Evolutionary conservation across 1,140 invertebrate species (phyloP), one percentile per base, ranked within the genome.

Genomic region (Stegodyphus dumicola): DNA sequence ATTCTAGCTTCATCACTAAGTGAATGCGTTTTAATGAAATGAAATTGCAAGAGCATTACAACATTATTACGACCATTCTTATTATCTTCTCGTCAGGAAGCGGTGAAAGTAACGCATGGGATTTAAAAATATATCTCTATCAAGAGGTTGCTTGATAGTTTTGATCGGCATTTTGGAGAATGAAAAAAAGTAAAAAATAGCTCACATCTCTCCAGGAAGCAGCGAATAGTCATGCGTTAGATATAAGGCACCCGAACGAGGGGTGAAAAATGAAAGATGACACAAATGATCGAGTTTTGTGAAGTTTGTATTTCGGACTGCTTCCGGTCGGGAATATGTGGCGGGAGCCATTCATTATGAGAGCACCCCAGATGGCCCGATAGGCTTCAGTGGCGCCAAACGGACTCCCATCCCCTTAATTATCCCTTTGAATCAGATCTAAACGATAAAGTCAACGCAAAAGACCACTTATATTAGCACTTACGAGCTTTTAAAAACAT

Each of bases 391-490:
- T 71, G 77, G 77, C 77, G 77, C 77, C 77, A 18, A 60, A 80
- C 13, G n/a, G 67, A 49, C 54, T 80, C 17, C 65, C 69, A 80
- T 18, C 77, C 77, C 77, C 67, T 33, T 80, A 80, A 80, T 80
- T 71, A 80, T 80, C 77, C 67, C 52, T 80, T 60, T 80, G 69
- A 80, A 80, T 80, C 51, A 70, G 77, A 80, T 71, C 13, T 51
- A 56, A 64, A 70, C 67, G 77, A 80, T 80, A 80, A 80, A 67
- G 67, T 71, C 77, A 71, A 17, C 33, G 67, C 48, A 56, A 80
- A 80, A 71, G 77, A 80, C 77, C 15, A 71, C 77, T 71, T 49
- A 71, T 15, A 80, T 80, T 80, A 80, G 67, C 77, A 71, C 67
- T 80, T 80, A 60, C 17, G 66, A 79, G 77, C 77, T 71, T 71